phyloP scores from a whole-genome alignment of 1,140 invertebrate species.

The Meteorus sp. region DNA sequence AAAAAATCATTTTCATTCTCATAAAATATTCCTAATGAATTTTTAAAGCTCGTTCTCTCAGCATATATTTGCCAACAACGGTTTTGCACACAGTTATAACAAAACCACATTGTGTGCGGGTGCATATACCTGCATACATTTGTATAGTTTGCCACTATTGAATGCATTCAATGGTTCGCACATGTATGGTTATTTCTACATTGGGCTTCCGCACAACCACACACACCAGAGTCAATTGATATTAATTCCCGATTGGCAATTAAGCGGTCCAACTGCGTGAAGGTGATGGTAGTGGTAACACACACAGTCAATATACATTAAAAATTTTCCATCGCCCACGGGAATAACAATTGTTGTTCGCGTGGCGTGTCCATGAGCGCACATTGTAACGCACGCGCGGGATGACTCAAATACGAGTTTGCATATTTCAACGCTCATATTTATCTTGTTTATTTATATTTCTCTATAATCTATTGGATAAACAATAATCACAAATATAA shows the following conservation, averaged over 20 bases:
- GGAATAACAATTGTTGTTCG: conserved; percentile 34
- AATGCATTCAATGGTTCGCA: conserved; percentile 19
- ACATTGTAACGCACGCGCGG: too few species aligned
- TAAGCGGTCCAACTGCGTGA: conserved; percentile 29
- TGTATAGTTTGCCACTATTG: too few species aligned
- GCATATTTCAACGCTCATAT: conserved; percentile 8
- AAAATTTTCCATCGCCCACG: conserved; percentile 29
- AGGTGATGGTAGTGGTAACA: too few species aligned
- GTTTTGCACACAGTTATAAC: too few species aligned
- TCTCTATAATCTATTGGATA: background rate
- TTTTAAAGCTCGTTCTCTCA: too few species aligned
- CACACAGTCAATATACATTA: conserved; percentile 16
- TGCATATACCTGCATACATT: too few species aligned
- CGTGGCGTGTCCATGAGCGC: too few species aligned
- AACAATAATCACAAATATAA: background rate
- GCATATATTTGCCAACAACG: too few species aligned
- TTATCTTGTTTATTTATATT: background rate
- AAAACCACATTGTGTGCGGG: too few species aligned
- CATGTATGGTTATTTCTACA: conserved; percentile 14
- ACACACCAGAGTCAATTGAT: conserved; percentile 33
- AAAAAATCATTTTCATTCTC: too few species aligned
- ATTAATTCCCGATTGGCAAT: conserved; percentile 42
- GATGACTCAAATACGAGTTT: conserved; percentile 1
- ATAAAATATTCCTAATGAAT: too few species aligned
- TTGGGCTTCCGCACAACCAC: conserved; percentile 1